Evolutionary conservation across 2,797 vertebrate genomes (phyloP).

Genomic region (Erithacus rubecula): DNA sequence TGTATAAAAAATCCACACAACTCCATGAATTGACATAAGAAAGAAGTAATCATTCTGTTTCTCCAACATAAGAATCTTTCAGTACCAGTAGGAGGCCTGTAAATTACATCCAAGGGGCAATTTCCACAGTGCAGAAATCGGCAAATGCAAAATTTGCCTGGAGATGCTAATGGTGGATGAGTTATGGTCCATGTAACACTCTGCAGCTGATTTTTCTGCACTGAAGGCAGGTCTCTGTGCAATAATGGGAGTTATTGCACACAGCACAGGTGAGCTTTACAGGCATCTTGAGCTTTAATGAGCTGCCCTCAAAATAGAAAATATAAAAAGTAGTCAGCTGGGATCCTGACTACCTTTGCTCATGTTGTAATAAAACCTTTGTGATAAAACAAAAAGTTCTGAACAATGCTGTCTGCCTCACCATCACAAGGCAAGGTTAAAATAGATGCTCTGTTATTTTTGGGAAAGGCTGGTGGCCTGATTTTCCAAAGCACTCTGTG

Average conservation of each 20-base stretch:
- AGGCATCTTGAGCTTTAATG: background rate
- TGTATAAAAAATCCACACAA: background rate
- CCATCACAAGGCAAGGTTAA: conserved; percentile 1
- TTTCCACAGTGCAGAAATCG: conserved; percentile 22
- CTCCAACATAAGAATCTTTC: background rate
- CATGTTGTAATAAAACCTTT: background rate
- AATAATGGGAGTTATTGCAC: background rate
- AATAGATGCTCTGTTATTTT: background rate
- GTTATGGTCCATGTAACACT: background rate
- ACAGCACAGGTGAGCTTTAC: background rate
- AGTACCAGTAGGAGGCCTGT: background rate
- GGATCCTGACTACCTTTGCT: background rate
- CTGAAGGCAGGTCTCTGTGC: background rate
- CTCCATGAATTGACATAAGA: background rate
- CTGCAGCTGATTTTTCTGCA: background rate
- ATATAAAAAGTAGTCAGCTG: background rate
- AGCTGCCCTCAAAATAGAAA: background rate
- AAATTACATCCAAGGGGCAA: background rate
- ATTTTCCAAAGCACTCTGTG: background rate
- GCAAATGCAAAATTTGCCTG: background rate
- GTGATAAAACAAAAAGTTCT: background rate
- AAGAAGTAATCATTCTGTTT: conserved; percentile 13
- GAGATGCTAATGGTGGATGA: background rate
- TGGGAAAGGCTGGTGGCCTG: background rate
- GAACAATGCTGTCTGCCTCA: background rate